phyloP scores from a whole-genome alignment of 2,888 invertebrate genomes.

The Cryptophagus acutangulus region DNA sequence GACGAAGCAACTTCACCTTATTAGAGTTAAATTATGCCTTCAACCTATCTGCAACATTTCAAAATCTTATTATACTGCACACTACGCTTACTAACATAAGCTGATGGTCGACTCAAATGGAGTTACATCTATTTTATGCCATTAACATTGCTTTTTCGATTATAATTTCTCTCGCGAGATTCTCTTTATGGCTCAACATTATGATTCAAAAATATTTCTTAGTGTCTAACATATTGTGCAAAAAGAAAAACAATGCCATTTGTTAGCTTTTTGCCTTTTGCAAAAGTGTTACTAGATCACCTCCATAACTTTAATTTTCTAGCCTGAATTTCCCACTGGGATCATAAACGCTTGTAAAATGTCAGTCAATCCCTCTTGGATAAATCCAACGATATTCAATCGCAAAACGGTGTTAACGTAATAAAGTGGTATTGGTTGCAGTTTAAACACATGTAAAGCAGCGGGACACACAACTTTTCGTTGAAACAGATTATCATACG shows the following conservation, averaged over 20 bases:
- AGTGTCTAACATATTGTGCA: slow-evolving; percentile 20
- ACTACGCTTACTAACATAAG: slow-evolving; percentile 17
- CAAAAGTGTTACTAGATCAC: slow-evolving; percentile 16
- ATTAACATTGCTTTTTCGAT: slow-evolving; percentile 30
- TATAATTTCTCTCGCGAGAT: slow-evolving; percentile 25
- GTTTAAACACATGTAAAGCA: slow-evolving; percentile 35
- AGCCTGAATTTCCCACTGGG: neutral
- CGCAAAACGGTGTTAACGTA: slow-evolving; percentile 31
- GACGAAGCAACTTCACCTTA: slow-evolving; percentile 24
- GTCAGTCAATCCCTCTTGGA: neutral
- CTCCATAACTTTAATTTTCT: slow-evolving; percentile 4
- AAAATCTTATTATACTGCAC: slow-evolving; percentile 23
- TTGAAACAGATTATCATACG: slow-evolving; percentile 22
- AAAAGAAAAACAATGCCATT: slow-evolving; percentile 16
- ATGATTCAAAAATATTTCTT: slow-evolving; percentile 25
- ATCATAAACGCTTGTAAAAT: no score
- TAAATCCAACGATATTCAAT: no score
- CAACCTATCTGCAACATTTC: slow-evolving; percentile 24
- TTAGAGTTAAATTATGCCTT: slow-evolving; percentile 26
- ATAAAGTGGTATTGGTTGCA: slow-evolving; percentile 33
- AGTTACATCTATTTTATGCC: slow-evolving; percentile 33
- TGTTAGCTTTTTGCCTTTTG: slow-evolving; percentile 20
- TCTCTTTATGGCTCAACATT: slow-evolving; percentile 20
- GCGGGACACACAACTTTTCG: slow-evolving; percentile 27
- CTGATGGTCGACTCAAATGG: slow-evolving; percentile 25